Conservation (phyloP, 2,797 vertebrate species). For the Cuniculus paca region DNA sequence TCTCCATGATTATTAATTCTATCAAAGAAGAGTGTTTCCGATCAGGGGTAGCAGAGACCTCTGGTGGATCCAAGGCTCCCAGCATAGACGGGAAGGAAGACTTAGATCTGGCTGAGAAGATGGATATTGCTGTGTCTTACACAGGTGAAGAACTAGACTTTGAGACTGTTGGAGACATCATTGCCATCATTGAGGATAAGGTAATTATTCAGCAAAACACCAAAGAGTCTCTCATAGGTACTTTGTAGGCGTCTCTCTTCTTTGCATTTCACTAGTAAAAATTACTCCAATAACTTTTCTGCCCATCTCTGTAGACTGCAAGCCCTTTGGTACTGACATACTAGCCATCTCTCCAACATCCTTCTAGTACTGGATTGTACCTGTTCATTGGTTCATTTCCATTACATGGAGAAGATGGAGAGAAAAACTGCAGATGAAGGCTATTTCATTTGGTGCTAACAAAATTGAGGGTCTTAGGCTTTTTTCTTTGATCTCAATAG, state of each 20-base stretch:
- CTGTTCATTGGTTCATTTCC: constrained; percentile 34
- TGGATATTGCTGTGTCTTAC: constrained; percentile 94
- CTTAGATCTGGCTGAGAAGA: constrained; percentile 94
- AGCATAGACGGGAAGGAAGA: constrained; percentile 92
- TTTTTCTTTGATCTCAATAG: constrained; percentile 55
- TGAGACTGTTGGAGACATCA: constrained; percentile 98
- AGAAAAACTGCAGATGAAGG: constrained; percentile 50
- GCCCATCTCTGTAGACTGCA: constrained; percentile 20
- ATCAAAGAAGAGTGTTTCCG: constrained; percentile 91
- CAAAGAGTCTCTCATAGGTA: constrained; percentile 19
- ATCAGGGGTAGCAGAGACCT: constrained; percentile 90
- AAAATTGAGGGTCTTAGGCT: constrained; percentile 51
- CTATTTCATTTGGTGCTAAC: constrained; percentile 50
- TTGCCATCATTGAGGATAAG: constrained; percentile 99
- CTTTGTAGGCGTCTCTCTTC: constrained; percentile 51
- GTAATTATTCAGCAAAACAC: constrained; percentile 85
- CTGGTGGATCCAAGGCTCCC: constrained; percentile 88
- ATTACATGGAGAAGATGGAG: constrained; percentile 7
- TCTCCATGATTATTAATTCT: constrained; percentile 93
- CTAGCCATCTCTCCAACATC: neutral
- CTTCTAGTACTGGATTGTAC: neutral
- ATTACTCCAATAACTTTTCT: constrained; percentile 67
- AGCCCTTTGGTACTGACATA: constrained; percentile 32
- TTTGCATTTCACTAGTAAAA: constrained; percentile 39
- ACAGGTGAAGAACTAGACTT: constrained; percentile 97